These are phyloP conservation scores for Lithobates sylvaticus DNA, from an alignment of 2,797 vertebrate genomes.

Conservation along the genomic window DNA sequence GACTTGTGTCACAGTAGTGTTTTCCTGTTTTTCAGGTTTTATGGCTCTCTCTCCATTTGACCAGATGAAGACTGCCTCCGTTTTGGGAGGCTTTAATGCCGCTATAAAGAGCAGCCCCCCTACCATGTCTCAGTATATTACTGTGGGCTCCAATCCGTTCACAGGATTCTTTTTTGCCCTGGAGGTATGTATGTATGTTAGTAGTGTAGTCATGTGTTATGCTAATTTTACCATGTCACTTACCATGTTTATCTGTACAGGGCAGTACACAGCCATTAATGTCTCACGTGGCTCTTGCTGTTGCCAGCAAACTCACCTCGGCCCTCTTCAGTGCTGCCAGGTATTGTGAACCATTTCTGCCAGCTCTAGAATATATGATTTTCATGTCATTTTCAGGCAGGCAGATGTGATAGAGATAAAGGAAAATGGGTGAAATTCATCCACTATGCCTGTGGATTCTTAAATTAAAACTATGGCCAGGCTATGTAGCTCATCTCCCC, in stretches of 20 bases:
- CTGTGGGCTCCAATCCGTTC: constrained; percentile 93
- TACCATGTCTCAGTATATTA: constrained; percentile 96
- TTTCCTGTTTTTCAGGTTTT: constrained; percentile 78
- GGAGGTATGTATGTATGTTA: constrained; percentile 85
- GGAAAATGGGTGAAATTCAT: too few relatives aligned
- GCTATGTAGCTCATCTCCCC: too few relatives aligned
- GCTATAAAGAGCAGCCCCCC: constrained; percentile 95
- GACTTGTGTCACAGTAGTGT: too few relatives aligned
- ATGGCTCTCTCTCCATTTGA: constrained; percentile 96
- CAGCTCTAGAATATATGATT: constrained; percentile 1
- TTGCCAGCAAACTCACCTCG: constrained; percentile 97
- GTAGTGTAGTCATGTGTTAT: neutral
- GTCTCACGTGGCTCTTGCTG: constrained; percentile 95
- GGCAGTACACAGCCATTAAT: constrained; percentile 94
- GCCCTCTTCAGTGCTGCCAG: constrained; percentile 97
- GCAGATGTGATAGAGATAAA: too few relatives aligned
- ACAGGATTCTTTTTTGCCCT: constrained; percentile 96
- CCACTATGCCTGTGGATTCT: too few relatives aligned
- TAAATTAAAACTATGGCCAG: too few relatives aligned
- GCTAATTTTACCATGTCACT: neutral
- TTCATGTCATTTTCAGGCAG: too few relatives aligned
- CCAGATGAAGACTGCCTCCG: constrained; percentile 98
- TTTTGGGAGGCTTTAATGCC: constrained; percentile 92
- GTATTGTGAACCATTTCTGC: constrained; percentile 71
- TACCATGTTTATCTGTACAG: constrained; percentile 73